Evolutionary conservation across 2,888 invertebrate genomes (phyloP).

Genomic region (Caenorhabditis virilis): DNA sequence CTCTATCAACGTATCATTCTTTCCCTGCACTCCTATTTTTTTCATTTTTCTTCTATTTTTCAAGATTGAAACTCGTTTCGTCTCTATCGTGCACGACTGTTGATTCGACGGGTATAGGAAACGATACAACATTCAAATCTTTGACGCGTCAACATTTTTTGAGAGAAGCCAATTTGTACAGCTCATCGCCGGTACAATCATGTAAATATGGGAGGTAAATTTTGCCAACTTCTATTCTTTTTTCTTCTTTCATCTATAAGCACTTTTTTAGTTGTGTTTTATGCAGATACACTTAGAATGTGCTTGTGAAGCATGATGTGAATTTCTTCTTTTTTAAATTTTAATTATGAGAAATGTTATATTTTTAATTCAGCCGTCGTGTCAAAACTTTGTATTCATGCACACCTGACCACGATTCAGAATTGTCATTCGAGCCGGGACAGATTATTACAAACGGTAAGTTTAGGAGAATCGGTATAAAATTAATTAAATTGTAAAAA

Average conservation of each 20-base stretch:
- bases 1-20: not conserved
- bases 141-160: slow-evolving; percentile 25
- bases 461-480: too few species aligned
- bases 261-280: too few species aligned
- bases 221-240: not conserved
- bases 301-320: too few species aligned
- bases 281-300: too few species aligned
- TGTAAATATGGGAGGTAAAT: not conserved
- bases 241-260: too few species aligned
- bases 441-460: slow-evolving; percentile 94
- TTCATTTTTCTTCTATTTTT: slow-evolving; percentile 14
- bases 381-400: slow-evolving; percentile 94
- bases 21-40: slow-evolving; percentile 7
- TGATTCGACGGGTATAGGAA: slow-evolving; percentile 24
- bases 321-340: too few species aligned
- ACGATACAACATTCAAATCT: slow-evolving; percentile 29
- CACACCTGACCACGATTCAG: slow-evolving; percentile 92
- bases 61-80: slow-evolving; percentile 31
- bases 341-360: too few species aligned
- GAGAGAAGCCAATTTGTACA: slow-evolving; percentile 9
- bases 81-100: slow-evolving; percentile 33
- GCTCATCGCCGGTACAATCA: slow-evolving; percentile 4
- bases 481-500: too few species aligned
- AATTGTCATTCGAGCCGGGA: slow-evolving; percentile 96
- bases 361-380: slow-evolving; percentile 75